Evolutionary conservation across 2,113 vertebrate species (phyloP), one percentile per base, ranked within the genome.

Genomic region (Lipophrys pholis): DNA sequence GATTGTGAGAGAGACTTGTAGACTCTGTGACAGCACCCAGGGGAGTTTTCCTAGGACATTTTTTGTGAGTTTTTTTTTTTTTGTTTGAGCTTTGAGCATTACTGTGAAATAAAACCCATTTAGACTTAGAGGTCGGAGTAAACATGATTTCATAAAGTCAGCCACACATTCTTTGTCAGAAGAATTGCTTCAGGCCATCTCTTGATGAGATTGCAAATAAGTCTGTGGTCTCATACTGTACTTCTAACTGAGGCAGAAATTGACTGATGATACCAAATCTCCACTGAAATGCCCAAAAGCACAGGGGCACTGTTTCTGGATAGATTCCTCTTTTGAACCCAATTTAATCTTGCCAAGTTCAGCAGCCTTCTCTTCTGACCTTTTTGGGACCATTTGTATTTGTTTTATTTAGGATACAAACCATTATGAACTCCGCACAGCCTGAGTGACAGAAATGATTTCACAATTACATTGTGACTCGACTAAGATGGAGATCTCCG

Each of bases 111-210:
- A 77, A 82, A 83, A 70, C 49, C 66, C 46, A 66, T 78, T 83
- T 83, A 42, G 66, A 61, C 66, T 63, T 64, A 52, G 67, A 78
- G 65, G 78, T 85, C 36, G 46, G 74, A 76, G 71, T 81, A 86
- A 84, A 88, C 75, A 84, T 74, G 76, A 76, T 88, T 88, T 67
- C 42, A 75, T 67, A 59, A 83, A 87, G 51, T 49, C 57, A 76
- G 59, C 49, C 55, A 40, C 62, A 69, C 71, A 61, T 48, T 83
- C 15, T 66, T 58, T 67, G 62, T 65, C 38, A 73, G 53, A 78
- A 42, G 12, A 78, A 48, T 56, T 46, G 69, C 82, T 84, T 48
- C 55, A 16, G 82, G 75, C 66, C 48, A 63, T 73, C 68, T 69
- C 60, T 78, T 73, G 50, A 76, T 80, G 52, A 72, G 60, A 81